phyloP scores from a whole-genome alignment of 2,797 vertebrate species.

The Gymnothorax javanicus region DNA sequence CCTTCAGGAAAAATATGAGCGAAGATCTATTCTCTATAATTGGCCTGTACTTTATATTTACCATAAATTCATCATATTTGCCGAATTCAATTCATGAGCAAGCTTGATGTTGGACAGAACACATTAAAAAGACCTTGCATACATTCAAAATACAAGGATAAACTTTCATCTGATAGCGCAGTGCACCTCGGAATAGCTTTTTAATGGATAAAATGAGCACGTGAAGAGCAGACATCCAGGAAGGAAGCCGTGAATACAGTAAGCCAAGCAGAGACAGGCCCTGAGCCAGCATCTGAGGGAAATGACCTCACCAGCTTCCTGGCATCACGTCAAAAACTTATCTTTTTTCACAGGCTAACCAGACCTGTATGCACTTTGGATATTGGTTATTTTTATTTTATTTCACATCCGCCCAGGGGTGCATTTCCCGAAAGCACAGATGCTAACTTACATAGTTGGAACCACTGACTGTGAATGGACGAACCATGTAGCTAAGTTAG shows the following conservation, averaged over 20 bases:
- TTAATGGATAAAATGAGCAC: constrained; percentile 5
- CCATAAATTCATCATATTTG: not conserved
- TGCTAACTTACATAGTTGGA: too few relatives aligned
- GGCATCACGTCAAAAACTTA: not conserved
- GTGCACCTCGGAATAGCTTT: not conserved
- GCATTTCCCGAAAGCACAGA: too few relatives aligned
- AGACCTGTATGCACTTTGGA: not conserved
- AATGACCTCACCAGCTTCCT: not conserved
- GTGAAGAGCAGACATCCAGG: not conserved
- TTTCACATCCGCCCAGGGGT: constrained; percentile 39
- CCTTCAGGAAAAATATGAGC: not conserved
- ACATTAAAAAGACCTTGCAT: not conserved
- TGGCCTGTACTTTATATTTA: not conserved
- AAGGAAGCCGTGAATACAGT: not conserved
- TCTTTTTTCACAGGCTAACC: not conserved
- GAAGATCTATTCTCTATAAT: not conserved
- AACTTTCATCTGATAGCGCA: not conserved
- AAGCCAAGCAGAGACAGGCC: not conserved
- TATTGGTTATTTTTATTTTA: constrained; percentile 38
- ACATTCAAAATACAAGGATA: not conserved
- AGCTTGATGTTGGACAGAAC: not conserved
- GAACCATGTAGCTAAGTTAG: too few relatives aligned
- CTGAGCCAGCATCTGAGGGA: not conserved
- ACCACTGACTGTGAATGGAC: too few relatives aligned
- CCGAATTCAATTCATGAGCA: not conserved